Evolutionary conservation across 2,888 invertebrate species (phyloP).

Genomic region (Octonoba sinensis): DNA sequence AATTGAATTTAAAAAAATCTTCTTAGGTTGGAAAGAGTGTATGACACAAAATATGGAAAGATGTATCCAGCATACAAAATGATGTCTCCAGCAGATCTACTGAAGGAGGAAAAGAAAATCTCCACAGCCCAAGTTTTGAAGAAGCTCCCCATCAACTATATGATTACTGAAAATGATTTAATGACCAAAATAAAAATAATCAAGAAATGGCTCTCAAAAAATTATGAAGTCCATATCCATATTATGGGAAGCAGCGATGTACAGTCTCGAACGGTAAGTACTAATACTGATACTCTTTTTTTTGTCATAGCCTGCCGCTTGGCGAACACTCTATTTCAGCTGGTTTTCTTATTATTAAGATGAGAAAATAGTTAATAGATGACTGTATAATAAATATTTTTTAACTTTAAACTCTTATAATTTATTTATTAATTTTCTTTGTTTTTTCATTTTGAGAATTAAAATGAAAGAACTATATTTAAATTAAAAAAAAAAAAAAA

Average conservation of each 20-base stretch:
- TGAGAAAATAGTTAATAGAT: no score
- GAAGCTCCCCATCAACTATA: conserved; percentile 41
- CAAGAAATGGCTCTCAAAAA: conserved; percentile 38
- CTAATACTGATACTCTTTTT: no score
- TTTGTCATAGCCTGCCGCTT: neutral
- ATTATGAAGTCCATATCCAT: conserved; percentile 56
- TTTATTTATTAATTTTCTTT: no score
- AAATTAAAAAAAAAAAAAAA: no score
- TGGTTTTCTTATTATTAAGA: no score
- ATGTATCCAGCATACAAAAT: conserved; percentile 51
- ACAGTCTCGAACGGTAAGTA: conserved; percentile 23
- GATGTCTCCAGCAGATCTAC: conserved; percentile 24
- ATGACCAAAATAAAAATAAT: conserved; percentile 23
- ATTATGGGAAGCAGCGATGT: conserved; percentile 19
- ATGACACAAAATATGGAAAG: conserved; percentile 47
- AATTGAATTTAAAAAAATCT: neutral
- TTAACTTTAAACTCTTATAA: no score
- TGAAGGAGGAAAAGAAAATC: conserved; percentile 24
- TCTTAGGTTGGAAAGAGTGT: conserved; percentile 43
- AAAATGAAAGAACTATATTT: no score
- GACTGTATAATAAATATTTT: no score
- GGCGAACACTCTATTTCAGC: neutral
- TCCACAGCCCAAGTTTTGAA: conserved; percentile 23
- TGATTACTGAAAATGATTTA: conserved; percentile 53
- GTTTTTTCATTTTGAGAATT: no score